These are phyloP conservation scores for Micrasema minimum DNA, from an alignment of 1,140 invertebrate genomes.

Conservation along the genomic window DNA sequence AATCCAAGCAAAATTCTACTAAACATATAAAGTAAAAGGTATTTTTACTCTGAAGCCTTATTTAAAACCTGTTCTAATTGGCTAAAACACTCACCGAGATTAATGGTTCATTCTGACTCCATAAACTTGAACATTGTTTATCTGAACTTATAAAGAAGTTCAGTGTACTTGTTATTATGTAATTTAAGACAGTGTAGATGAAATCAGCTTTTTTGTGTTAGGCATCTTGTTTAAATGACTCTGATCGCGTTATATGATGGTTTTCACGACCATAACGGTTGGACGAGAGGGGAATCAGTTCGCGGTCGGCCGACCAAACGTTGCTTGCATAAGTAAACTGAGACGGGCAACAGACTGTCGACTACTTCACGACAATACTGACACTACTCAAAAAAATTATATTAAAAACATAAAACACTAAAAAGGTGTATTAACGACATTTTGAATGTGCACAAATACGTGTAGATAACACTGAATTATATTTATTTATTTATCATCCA, in stretches of 20 bases:
- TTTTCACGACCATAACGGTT: slow-evolving; percentile 18
- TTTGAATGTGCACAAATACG: too few relatives aligned
- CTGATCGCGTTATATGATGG: background rate
- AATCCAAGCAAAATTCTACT: background rate
- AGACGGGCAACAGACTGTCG: background rate
- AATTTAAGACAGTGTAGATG: too few relatives aligned
- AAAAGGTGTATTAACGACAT: too few relatives aligned
- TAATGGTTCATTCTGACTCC: slow-evolving; percentile 1
- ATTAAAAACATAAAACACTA: too few relatives aligned
- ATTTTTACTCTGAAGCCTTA: slow-evolving; percentile 13
- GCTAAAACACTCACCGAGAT: background rate
- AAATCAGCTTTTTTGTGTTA: background rate
- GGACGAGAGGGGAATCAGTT: slow-evolving; percentile 13
- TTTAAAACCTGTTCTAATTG: slow-evolving; percentile 15
- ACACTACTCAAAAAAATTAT: too few relatives aligned
- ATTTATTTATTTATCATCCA: too few relatives aligned
- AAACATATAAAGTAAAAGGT: background rate
- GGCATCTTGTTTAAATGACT: background rate
- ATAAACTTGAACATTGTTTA: background rate
- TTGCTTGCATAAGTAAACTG: slow-evolving; percentile 31
- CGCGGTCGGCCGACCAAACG: slow-evolving; percentile 28
- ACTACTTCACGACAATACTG: too few relatives aligned
- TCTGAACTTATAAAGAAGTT: too few relatives aligned
- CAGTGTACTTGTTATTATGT: too few relatives aligned
- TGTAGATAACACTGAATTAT: too few relatives aligned